phyloP scores from a whole-genome alignment of 53 echinoderm and acorn worm species.

The Temnopleurus reevesii region DNA sequence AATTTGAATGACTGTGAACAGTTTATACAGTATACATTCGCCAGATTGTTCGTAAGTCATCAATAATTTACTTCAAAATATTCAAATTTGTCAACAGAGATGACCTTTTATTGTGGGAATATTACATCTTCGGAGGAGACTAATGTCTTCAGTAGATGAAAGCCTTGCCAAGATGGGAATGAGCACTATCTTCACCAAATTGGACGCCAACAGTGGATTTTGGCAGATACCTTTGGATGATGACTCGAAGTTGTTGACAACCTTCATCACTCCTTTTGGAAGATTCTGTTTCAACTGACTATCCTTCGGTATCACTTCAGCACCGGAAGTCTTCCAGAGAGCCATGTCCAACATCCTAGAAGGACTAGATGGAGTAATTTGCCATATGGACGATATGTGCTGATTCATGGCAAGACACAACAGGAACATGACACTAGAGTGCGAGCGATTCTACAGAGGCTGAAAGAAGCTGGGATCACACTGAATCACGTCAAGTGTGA shows the following conservation, averaged over 20 bases:
- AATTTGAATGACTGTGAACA: no score
- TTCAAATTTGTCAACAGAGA: no score
- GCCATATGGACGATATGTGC: constrained; percentile 73
- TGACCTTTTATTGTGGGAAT: no score
- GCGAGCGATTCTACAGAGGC: constrained; percentile 16
- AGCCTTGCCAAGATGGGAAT: constrained; percentile 40
- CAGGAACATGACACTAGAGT: constrained; percentile 52
- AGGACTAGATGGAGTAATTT: constrained; percentile 63
- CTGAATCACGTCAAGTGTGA: constrained; percentile 51
- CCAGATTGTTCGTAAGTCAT: no score
- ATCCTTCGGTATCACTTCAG: constrained; percentile 62
- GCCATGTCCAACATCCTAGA: constrained; percentile 18
- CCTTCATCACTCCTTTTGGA: constrained; percentile 46
- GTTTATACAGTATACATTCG: no score
- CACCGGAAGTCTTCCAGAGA: constrained; percentile 65
- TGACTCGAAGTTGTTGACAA: constrained; percentile 46
- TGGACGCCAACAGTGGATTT: constrained; percentile 64
- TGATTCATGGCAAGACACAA: constrained; percentile 56
- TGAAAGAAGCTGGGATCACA: constrained; percentile 41
- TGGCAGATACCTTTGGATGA: constrained; percentile 63
- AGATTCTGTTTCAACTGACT: constrained; percentile 62
- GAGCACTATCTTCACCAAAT: constrained; percentile 41
- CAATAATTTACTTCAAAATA: no score
- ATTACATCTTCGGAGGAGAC: no score
- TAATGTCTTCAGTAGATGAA: constrained; percentile 45